Evolutionary conservation across 2,113 vertebrate species (phyloP), one percentile per base, ranked within the genome.

Genomic region (Aythya baeri): DNA sequence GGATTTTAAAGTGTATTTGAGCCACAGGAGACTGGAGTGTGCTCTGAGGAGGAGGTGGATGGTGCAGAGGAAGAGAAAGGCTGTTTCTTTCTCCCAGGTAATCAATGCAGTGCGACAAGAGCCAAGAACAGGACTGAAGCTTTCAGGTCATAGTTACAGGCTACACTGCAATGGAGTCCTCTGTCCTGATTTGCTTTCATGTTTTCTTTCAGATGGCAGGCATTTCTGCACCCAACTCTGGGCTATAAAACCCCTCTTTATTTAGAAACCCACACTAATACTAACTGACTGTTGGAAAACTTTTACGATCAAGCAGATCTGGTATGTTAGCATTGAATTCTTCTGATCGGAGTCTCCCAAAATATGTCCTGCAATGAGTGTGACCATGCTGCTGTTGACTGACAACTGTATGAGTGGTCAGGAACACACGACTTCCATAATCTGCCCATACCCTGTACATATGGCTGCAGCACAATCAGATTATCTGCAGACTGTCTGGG

Each of bases 401-500:
- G 70, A 46, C 57, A 89, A n/a, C 68, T 95, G 8, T 57, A 58
- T 8, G 43, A 62, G 17, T 11, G 32, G 52, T 36, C 72, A 71
- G 76, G 52, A 71, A n/a, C 32, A 49, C 77, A 59, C 22, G 55
- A 17, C 22, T 83, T 75, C 79, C 57, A 65, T 65, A 86, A 95
- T 78, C 80, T 86, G 70, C 34, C 78, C 34, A 3, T 62, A 63
- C 26, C 61, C 50, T 32, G 61, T 16, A 57, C 41, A 29, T 61
- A 86, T 3, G 22, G 80, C 70, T 86, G n/a, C 36, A 29, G 78
- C n/a, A 26, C n/a, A 92, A 88, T 44, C 38, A 65, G 91, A 78
- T 91, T 81, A 93, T 68, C 77, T 72, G 36, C 70, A 86, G 65
- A n/a, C 76, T 27, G 75, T 26, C 75, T 90, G 63, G 65, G 75